Conservation (phyloP, 2,888 invertebrate species). For the Disparrhopalites patrizii region DNA sequence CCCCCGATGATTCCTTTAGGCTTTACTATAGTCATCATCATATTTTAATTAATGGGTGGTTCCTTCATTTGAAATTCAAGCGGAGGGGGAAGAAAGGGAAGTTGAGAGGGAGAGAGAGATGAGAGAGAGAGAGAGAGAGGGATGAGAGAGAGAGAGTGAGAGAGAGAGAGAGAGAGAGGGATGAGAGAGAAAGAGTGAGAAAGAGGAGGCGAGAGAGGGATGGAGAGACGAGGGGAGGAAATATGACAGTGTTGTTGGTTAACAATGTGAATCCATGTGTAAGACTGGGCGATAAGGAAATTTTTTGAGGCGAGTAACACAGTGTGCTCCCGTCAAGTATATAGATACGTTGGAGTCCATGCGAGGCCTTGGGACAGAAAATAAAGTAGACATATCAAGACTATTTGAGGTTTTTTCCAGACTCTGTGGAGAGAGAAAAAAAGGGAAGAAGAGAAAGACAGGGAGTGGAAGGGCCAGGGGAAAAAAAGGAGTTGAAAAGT, state of each 20-base stretch:
- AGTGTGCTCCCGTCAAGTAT: no score
- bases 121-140: background rate
- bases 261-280: background rate
- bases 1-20: no score
- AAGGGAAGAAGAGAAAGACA: background rate
- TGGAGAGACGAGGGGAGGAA: no score
- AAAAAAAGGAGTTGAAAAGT: conserved; percentile 25
- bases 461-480: background rate
- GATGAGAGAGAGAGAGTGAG: background rate
- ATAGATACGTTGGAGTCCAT: no score
- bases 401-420: no score
- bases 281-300: background rate
- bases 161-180: background rate
- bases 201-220: no score
- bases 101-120: background rate
- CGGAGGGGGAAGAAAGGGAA: background rate
- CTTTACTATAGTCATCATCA: no score
- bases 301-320: no score
- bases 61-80: conserved; percentile 8
- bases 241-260: background rate
- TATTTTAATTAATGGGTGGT: no score
- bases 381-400: no score
- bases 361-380: no score
- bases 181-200: no score
- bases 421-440: background rate